Percentiles rank a stretch among this genome's conserved stretches.
phyloP scores from a whole-genome alignment of 1,140 invertebrate species.

The Cecropterus lyciades region DNA sequence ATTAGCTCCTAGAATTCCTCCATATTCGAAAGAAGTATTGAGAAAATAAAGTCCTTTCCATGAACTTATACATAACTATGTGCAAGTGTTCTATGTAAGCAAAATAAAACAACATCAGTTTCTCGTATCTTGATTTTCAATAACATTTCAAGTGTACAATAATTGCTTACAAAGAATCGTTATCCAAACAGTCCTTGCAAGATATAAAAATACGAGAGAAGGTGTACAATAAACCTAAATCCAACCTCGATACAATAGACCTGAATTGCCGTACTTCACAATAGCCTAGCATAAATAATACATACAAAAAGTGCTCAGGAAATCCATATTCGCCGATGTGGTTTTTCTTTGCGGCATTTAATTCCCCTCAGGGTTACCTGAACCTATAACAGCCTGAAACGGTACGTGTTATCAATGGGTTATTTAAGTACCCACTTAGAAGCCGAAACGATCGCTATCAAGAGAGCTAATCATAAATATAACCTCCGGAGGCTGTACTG shows the following conservation, averaged over 20 bases:
- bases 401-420: conserved; percentile 48
- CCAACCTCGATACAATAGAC: conserved; percentile 11
- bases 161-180: neutral
- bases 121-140: too few species aligned
- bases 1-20: too few species aligned
- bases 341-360: conserved; percentile 17
- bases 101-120: too few species aligned
- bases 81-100: too few species aligned
- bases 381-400: conserved; percentile 7
- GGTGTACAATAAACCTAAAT: neutral
- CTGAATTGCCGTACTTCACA: neutral
- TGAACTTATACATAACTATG: too few species aligned
- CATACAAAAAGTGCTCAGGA: conserved; percentile 6
- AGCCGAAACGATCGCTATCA: conserved; percentile 62
- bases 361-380: conserved; percentile 16
- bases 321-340: conserved; percentile 13
- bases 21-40: too few species aligned
- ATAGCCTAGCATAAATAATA: conserved; percentile 22
- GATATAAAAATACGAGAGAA: neutral
- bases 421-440: conserved; percentile 61
- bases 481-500: conserved; percentile 46
- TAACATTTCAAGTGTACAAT: too few species aligned
- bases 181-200: neutral
- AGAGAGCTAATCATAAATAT: conserved; percentile 69
- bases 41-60: too few species aligned